phyloP scores from a whole-genome alignment of 2,888 invertebrate genomes.

The Rhingia rostrata region DNA sequence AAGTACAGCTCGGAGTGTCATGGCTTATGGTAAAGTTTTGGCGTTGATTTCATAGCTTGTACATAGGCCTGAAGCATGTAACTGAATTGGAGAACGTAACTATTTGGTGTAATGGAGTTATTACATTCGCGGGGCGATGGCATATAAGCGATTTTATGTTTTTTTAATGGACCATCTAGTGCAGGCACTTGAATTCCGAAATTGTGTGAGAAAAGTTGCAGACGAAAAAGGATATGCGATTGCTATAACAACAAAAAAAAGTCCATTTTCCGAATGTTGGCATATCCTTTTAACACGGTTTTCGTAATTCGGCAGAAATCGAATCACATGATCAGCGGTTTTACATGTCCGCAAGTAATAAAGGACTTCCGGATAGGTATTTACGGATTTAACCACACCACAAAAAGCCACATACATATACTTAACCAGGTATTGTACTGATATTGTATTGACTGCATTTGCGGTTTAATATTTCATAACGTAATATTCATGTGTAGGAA shows the following conservation, averaged over 20 bases:
- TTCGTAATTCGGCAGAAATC: background rate
- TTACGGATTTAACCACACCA: conserved; percentile 3
- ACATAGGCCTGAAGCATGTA: conserved; percentile 41
- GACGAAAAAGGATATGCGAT: conserved; percentile 7
- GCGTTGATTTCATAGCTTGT: conserved; percentile 67
- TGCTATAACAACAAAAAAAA: conserved; percentile 40
- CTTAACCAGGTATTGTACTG: conserved; percentile 21
- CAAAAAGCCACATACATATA: background rate
- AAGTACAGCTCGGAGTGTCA: conserved; percentile 4
- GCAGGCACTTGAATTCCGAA: background rate
- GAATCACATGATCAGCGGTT: conserved; percentile 34
- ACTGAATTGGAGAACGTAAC: conserved; percentile 16
- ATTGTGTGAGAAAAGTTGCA: conserved; percentile 32
- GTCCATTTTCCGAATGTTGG: conserved; percentile 1
- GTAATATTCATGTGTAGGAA: background rate
- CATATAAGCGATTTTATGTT: too few relatives aligned
- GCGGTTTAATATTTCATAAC: background rate
- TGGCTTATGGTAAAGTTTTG: conserved; percentile 50
- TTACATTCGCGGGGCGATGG: conserved; percentile 8
- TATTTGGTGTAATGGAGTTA: conserved; percentile 51
- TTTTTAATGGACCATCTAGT: too few relatives aligned
- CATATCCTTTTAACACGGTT: background rate
- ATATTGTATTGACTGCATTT: conserved; percentile 7
- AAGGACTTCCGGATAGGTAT: conserved; percentile 13
- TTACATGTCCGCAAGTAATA: conserved; percentile 22